These are phyloP conservation scores for Xestia ashworthii DNA, from an alignment of 2,888 invertebrate species.

Conservation along the genomic window DNA sequence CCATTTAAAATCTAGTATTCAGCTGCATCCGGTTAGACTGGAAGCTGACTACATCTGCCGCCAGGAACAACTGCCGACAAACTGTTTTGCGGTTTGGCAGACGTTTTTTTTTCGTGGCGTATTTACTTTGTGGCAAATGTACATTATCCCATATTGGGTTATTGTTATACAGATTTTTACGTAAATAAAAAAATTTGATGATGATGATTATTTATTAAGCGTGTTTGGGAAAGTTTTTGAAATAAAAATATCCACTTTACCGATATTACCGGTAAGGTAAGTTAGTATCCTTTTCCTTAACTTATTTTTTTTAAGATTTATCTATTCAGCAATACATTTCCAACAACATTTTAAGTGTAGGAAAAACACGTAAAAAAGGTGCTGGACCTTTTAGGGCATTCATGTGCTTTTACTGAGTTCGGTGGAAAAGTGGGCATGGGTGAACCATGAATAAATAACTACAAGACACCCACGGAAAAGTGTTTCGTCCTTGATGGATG, in stretches of 20 bases:
- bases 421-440: constrained; percentile 2
- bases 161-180: too few species aligned
- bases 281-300: neutral
- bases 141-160: too few species aligned
- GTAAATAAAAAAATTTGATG: too few species aligned
- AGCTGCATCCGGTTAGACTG: too few species aligned
- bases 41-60: too few species aligned
- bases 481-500: constrained; percentile 31
- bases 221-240: neutral
- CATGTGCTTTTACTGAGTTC: neutral
- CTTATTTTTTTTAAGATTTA: neutral
- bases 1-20: too few species aligned
- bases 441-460: constrained; percentile 35
- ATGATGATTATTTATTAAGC: neutral
- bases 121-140: too few species aligned
- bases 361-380: neutral
- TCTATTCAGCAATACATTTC: neutral
- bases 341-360: neutral
- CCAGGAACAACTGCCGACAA: too few species aligned
- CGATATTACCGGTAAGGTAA: neutral
- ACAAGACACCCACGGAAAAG: constrained; percentile 16
- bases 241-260: neutral
- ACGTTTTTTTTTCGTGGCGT: too few species aligned
- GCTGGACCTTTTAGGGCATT: neutral
- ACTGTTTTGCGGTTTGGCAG: too few species aligned